Base-by-base conservation (phyloP, 2,113 vertebrate genomes). In the Apus apus region DNA sequence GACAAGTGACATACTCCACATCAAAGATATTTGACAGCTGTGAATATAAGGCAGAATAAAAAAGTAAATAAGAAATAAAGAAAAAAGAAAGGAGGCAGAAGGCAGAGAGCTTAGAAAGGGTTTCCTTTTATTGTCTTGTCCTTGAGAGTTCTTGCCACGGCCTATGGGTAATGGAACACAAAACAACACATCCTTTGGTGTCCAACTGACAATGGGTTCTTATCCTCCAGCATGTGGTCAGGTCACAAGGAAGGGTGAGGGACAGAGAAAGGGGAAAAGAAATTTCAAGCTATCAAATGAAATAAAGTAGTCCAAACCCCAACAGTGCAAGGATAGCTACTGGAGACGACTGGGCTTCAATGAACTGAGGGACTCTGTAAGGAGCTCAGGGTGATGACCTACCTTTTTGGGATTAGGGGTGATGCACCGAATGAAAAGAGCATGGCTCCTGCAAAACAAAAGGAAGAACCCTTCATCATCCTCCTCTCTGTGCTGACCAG, bases 1-100 rank as follows among this genome's bases (percentile, higher is more conserved):
- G 99, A 23, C 97, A 92, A 8, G 91, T 97, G 68, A 99, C 97
- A 17, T 99, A 98, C 40, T 98, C 98, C 75, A 99, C 93, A 48
- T 99, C 99, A 93, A 99, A 99, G 91, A 98, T 78, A 32, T 98
- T 98, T 7, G 98, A 98, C 78, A 98, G 92, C 99, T 99, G 92
- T 29, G 4, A 85, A 85, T 30, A 34, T 15, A 68, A 67, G 34
- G 13, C 30, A 82, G 61, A 60, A 40, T 13, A 5, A 75, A 80
- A 92, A 29, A 57, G 5, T 34, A 70, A 62, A 19, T 10, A 67
- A 58, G 30, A 70, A 81, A 62, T 12, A 67, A 45, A 32, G 2
- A 19, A 11, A 34, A 67, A 45, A 32, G 2, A 43, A 66, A 56
- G 18, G 17, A 53, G 17, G 18, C 6, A 19, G 30, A 72, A 56